phyloP scores from a whole-genome alignment of 2,113 vertebrate species.

The Tetraodon nigroviridis region DNA sequence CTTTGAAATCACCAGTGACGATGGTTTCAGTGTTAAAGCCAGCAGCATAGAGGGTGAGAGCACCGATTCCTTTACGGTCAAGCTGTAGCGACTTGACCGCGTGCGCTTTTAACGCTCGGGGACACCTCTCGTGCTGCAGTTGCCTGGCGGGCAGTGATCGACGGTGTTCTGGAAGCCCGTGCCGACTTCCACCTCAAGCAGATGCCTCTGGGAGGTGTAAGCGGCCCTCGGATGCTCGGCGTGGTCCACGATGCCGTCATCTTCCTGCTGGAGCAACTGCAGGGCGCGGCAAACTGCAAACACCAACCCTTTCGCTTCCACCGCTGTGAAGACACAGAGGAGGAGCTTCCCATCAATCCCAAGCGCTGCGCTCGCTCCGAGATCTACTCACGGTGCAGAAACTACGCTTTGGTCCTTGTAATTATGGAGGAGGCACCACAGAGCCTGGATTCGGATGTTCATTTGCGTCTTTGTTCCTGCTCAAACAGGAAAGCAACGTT shows the following conservation, averaged over 20 bases:
- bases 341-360: slow-evolving; percentile 83
- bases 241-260: slow-evolving; percentile 85
- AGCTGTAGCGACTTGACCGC: not conserved
- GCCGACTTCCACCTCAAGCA: slow-evolving; percentile 79
- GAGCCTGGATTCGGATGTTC: not conserved
- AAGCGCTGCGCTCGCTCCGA: slow-evolving; percentile 84
- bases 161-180: slow-evolving; percentile 84
- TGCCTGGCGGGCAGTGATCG: slow-evolving; percentile 84
- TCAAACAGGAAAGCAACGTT: slow-evolving; percentile 84
- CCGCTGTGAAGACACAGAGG: slow-evolving; percentile 79
- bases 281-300: slow-evolving; percentile 79
- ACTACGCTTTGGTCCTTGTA: not conserved
- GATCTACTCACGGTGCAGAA: slow-evolving; percentile 76
- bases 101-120: not conserved
- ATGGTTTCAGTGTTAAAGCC: slow-evolving; percentile 83
- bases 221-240: slow-evolving; percentile 80
- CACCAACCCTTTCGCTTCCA: slow-evolving; percentile 87
- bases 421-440: not conserved
- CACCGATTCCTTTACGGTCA: not conserved
- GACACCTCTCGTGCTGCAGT: slow-evolving; percentile 58
- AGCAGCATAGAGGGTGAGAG: slow-evolving; percentile 85
- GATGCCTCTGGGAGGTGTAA: slow-evolving; percentile 79
- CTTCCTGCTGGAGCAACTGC: slow-evolving; percentile 88
- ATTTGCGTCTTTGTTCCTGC: not conserved
- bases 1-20: slow-evolving; percentile 89